Evolutionary conservation across 2,113 vertebrate genomes (phyloP).

Genomic region (Rhynchopsitta pachyrhyncha): DNA sequence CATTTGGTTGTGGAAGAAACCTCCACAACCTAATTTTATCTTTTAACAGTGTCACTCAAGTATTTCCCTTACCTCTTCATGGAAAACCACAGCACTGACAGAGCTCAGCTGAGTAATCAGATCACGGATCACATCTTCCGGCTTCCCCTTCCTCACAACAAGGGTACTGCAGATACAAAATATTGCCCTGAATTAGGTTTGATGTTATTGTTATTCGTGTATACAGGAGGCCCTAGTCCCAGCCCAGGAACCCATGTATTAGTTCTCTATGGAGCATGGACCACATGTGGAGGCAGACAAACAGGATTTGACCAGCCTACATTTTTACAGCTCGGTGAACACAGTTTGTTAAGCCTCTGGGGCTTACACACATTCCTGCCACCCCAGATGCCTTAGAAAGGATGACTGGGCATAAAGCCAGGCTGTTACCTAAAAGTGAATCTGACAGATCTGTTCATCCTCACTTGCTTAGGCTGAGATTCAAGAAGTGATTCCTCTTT

Average conservation of each 20-base stretch:
- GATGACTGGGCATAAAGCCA: neutral
- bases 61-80: slow-evolving; percentile 77
- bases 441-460: neutral
- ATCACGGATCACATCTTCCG: slow-evolving; percentile 77
- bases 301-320: neutral
- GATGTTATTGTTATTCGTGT: neutral
- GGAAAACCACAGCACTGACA: slow-evolving; percentile 78
- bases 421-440: neutral
- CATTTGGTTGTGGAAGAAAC: neutral
- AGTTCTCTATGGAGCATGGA: neutral
- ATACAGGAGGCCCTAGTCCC: neutral
- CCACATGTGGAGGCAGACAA: neutral
- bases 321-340: neutral
- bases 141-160: slow-evolving; percentile 80
- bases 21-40: neutral
- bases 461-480: neutral
- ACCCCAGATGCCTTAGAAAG: neutral
- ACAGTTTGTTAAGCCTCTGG: neutral
- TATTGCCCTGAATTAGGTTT: neutral
- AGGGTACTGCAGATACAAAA: slow-evolving; percentile 73
- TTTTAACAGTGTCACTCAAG: neutral
- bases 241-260: neutral
- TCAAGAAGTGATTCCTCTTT: neutral
- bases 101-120: slow-evolving; percentile 79
- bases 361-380: neutral